These are phyloP conservation scores for Clarias magur DNA, from an alignment of 2,113 vertebrate genomes.

Conservation along the genomic window DNA sequence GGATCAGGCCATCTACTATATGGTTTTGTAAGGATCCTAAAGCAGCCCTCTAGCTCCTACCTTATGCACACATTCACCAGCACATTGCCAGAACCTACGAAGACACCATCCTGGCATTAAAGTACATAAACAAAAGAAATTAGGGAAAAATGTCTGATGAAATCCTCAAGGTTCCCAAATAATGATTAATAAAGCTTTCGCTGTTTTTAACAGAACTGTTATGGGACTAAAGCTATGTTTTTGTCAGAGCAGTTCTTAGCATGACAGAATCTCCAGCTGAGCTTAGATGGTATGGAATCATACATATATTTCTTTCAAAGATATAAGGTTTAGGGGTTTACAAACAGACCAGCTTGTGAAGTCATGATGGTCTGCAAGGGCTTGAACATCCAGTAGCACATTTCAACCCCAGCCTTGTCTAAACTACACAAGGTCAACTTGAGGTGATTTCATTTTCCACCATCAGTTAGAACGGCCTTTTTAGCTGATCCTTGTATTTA, in stretches of 20 bases:
- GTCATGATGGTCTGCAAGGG: not conserved
- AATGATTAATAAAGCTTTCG: constrained; percentile 21
- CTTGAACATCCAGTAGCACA: not conserved
- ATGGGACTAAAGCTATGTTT: not conserved
- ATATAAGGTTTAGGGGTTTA: not conserved
- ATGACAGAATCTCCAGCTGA: not conserved
- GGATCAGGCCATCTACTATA: not conserved
- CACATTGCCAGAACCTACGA: not conserved
- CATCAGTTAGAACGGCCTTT: not conserved
- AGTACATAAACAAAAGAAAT: not conserved
- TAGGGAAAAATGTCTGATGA: not conserved
- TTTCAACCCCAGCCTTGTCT: not conserved
- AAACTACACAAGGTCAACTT: not conserved
- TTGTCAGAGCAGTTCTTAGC: not conserved
- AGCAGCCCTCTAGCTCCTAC: constrained; percentile 33
- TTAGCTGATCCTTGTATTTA: not conserved
- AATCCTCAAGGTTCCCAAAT: not conserved
- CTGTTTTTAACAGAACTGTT: constrained; percentile 16
- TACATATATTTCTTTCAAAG: not conserved
- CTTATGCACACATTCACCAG: not conserved
- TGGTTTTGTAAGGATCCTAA: constrained; percentile 36
- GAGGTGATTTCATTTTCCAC: not conserved
- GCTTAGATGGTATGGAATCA: not conserved
- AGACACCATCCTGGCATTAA: not conserved
- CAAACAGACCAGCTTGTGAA: not conserved